phyloP scores from a whole-genome alignment of 2,113 vertebrate species.

The Hemichromis elongatus region DNA sequence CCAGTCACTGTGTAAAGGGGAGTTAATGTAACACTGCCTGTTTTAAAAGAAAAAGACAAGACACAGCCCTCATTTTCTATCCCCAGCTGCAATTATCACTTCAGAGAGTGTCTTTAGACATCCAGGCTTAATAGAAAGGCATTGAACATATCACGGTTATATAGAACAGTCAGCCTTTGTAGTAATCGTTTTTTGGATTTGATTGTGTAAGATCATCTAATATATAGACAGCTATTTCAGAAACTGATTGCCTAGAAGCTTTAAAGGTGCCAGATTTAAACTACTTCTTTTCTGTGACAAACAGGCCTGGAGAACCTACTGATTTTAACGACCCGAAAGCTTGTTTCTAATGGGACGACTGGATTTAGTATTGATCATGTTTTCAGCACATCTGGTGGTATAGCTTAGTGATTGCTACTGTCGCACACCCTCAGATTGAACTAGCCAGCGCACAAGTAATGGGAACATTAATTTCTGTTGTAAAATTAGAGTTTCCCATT shows the following conservation, averaged over 20 bases:
- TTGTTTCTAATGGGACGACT: slow-evolving; percentile 47
- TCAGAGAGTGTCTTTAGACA: background rate
- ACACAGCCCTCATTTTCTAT: background rate
- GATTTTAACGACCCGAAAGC: slow-evolving; percentile 47
- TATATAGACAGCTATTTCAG: background rate
- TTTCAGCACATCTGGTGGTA: slow-evolving; percentile 18
- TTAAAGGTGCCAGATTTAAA: background rate
- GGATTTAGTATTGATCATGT: slow-evolving; percentile 59
- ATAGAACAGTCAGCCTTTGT: background rate
- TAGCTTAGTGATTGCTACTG: slow-evolving; percentile 40
- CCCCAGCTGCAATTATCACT: background rate
- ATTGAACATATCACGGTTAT: background rate
- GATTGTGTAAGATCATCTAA: background rate
- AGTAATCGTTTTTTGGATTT: background rate
- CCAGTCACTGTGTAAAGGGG: background rate
- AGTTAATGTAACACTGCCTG: background rate
- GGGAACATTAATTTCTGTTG: slow-evolving; percentile 25
- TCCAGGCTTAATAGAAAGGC: background rate
- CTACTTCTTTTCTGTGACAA: background rate
- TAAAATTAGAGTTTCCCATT: slow-evolving; percentile 24
- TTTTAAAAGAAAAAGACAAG: background rate
- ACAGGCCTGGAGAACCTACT: background rate
- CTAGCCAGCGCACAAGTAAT: background rate
- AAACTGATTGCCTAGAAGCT: background rate
- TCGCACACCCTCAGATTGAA: slow-evolving; percentile 33